Conservation (phyloP, 2,888 invertebrate genomes). For the Cephus runcator region DNA sequence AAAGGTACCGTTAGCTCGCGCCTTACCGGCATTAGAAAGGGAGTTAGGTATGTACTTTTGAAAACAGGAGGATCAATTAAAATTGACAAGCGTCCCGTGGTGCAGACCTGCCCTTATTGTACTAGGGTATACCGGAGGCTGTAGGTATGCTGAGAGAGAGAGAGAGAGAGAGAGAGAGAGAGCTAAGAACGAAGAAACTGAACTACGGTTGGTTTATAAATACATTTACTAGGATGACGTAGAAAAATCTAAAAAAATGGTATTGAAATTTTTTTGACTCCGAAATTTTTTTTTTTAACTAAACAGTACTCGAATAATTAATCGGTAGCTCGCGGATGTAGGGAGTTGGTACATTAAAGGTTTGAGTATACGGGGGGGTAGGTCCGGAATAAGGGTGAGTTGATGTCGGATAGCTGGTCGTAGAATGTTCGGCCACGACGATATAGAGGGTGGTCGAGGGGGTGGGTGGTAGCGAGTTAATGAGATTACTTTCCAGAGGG, state of each 20-base stretch:
- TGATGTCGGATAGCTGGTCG: conserved; percentile 4
- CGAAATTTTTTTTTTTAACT: neutral
- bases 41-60: neutral
- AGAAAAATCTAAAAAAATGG: neutral
- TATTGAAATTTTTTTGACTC: neutral
- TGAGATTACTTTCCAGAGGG: conserved; percentile 53
- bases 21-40: neutral
- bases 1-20: neutral
- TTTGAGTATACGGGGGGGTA: neutral
- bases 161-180: neutral
- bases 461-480: conserved; percentile 45
- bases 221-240: neutral
- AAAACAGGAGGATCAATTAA: neutral
- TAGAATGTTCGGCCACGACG: neutral
- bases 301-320: neutral
- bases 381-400: neutral
- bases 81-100: neutral
- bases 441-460: conserved; percentile 16
- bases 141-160: neutral
- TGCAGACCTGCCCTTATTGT: neutral
- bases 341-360: neutral
- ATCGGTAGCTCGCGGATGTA: neutral
- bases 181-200: neutral
- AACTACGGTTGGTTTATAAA: neutral
- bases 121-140: neutral